These are phyloP conservation scores for Spilarctia lutea DNA, from an alignment of 2,888 invertebrate genomes.

Conservation along the genomic window DNA sequence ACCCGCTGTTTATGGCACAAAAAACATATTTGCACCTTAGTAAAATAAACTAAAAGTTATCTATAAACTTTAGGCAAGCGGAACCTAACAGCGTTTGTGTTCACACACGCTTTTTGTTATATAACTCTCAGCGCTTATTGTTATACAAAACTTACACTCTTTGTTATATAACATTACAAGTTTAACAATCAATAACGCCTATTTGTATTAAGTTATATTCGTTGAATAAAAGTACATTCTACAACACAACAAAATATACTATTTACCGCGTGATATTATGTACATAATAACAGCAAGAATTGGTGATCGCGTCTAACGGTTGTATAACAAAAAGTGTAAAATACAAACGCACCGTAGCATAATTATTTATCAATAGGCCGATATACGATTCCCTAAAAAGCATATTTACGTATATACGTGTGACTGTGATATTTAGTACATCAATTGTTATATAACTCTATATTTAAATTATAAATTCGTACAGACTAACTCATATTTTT, in stretches of 20 bases:
- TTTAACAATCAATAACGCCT: slow-evolving; percentile 12
- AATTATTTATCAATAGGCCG: slow-evolving; percentile 64
- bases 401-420: slow-evolving; percentile 80
- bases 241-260: background rate
- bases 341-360: slow-evolving; percentile 26
- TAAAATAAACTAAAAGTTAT: slow-evolving; percentile 42
- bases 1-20: slow-evolving; percentile 71
- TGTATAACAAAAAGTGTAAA: slow-evolving; percentile 33
- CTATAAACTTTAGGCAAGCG: slow-evolving; percentile 61
- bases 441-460: slow-evolving; percentile 56
- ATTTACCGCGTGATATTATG: slow-evolving; percentile 9
- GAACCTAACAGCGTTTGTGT: slow-evolving; percentile 51
- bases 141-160: slow-evolving; percentile 10
- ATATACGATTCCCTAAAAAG: slow-evolving; percentile 66
- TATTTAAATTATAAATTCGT: slow-evolving; percentile 80
- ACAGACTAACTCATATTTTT: slow-evolving; percentile 74
- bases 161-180: slow-evolving; percentile 35
- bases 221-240: slow-evolving; percentile 14
- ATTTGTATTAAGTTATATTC: slow-evolving; percentile 14
- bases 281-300: slow-evolving; percentile 10
- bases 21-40: slow-evolving; percentile 60
- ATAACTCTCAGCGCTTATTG: slow-evolving; percentile 21
- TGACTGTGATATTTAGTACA: slow-evolving; percentile 64
- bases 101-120: slow-evolving; percentile 25
- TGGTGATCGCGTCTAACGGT: background rate